Evolutionary conservation across 2,797 vertebrate species (phyloP).

Genomic region (Microchirus variegatus): DNA sequence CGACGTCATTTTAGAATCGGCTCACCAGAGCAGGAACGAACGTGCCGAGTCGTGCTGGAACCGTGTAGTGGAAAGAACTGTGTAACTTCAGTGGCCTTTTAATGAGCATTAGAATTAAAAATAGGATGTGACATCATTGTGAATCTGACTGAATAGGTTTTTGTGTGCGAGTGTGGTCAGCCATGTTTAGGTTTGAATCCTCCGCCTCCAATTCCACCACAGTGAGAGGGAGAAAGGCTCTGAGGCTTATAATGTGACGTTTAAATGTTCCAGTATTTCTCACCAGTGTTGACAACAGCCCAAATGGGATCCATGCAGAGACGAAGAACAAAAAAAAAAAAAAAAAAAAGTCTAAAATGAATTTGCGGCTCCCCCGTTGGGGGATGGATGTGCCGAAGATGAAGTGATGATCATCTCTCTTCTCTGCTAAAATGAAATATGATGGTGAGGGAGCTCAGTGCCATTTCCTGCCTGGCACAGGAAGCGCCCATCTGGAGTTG

Average conservation of each 20-base stretch:
- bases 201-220: slow-evolving; percentile 18
- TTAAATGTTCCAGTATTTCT: slow-evolving; percentile 33
- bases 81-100: background rate
- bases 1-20: too few species aligned
- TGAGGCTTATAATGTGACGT: slow-evolving; percentile 21
- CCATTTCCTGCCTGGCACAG: slow-evolving; percentile 74
- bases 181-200: background rate
- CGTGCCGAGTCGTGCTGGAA: too few species aligned
- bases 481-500: slow-evolving; percentile 74
- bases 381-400: slow-evolving; percentile 53
- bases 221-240: slow-evolving; percentile 14
- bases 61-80: too few species aligned
- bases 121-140: background rate
- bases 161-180: slow-evolving; percentile 37
- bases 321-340: slow-evolving; percentile 42
- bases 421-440: slow-evolving; percentile 68
- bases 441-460: slow-evolving; percentile 55
- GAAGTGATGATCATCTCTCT: slow-evolving; percentile 68
- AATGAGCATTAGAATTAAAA: background rate
- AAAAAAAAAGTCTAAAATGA: slow-evolving; percentile 46
- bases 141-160: slow-evolving; percentile 8
- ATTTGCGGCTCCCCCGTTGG: slow-evolving; percentile 49
- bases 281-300: slow-evolving; percentile 40
- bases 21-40: too few species aligned
- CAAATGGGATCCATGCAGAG: slow-evolving; percentile 43